These are phyloP conservation scores for Reticulitermes lucifugus DNA, from an alignment of 2,888 invertebrate species.

Conservation along the genomic window DNA sequence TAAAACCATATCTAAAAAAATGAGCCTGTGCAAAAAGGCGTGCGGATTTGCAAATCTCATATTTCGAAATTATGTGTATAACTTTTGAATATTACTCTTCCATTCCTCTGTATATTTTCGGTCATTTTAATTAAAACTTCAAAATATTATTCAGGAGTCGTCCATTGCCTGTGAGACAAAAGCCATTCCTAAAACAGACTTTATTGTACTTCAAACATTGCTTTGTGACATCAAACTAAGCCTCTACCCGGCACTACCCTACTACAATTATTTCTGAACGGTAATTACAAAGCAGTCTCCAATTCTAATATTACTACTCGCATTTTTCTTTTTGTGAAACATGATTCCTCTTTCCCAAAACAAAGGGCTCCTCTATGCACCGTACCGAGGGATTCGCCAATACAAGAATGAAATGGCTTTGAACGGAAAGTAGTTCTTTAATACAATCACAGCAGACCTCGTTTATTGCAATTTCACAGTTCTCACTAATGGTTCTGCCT, in stretches of 20 bases:
- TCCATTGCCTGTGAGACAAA: too few relatives aligned
- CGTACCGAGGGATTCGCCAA: not conserved
- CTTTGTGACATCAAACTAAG: not conserved
- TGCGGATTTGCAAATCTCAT: too few relatives aligned
- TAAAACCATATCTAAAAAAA: too few relatives aligned
- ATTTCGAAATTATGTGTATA: too few relatives aligned
- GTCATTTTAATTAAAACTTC: too few relatives aligned
- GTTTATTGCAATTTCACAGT: not conserved
- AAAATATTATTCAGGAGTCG: too few relatives aligned
- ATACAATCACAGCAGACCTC: not conserved
- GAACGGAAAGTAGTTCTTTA: not conserved
- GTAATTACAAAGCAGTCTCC: not conserved
- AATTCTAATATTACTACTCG: not conserved
- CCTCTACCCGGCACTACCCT: not conserved
- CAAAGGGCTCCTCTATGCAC: too few relatives aligned
- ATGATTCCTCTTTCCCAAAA: not conserved
- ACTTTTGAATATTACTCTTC: too few relatives aligned
- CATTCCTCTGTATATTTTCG: too few relatives aligned
- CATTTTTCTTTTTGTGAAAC: not conserved
- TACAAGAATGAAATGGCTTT: conserved; percentile 1
- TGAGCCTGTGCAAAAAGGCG: too few relatives aligned
- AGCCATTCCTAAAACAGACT: too few relatives aligned
- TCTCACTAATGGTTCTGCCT: not conserved
- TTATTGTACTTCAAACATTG: not conserved
- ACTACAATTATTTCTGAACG: not conserved